phyloP scores from a whole-genome alignment of 1,140 invertebrate species.

The Drosophila mojavensis region DNA sequence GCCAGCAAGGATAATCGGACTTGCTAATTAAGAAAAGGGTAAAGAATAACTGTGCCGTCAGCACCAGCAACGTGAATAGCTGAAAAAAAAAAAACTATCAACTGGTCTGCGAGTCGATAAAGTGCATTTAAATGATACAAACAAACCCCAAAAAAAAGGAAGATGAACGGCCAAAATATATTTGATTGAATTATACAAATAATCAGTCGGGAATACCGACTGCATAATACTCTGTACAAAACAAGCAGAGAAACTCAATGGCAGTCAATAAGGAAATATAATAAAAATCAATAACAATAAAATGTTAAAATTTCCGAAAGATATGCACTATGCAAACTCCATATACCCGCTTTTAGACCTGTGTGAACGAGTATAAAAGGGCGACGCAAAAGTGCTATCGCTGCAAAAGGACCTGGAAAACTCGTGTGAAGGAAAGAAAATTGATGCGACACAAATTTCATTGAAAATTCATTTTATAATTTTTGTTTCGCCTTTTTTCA shows the following conservation, averaged over 20 bases:
- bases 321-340: not conserved
- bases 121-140: not conserved
- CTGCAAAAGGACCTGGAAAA: not conserved
- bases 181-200: constrained; percentile 6
- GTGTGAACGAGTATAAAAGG: too few relatives aligned
- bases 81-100: not conserved
- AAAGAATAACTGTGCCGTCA: not conserved
- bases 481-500: not conserved
- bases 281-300: not conserved
- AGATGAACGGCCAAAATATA: not conserved
- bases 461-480: not conserved
- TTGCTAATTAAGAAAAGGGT: not conserved
- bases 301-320: not conserved
- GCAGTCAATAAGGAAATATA: too few relatives aligned
- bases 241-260: too few relatives aligned
- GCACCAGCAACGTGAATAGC: not conserved
- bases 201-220: too few relatives aligned
- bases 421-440: not conserved
- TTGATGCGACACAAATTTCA: not conserved
- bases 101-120: not conserved
- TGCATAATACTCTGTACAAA: too few relatives aligned
- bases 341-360: too few relatives aligned
- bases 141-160: not conserved
- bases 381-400: too few relatives aligned
- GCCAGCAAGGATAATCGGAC: not conserved